Base-by-base conservation (phyloP, 2,113 vertebrate genomes). In the Rostratula benghalensis region DNA sequence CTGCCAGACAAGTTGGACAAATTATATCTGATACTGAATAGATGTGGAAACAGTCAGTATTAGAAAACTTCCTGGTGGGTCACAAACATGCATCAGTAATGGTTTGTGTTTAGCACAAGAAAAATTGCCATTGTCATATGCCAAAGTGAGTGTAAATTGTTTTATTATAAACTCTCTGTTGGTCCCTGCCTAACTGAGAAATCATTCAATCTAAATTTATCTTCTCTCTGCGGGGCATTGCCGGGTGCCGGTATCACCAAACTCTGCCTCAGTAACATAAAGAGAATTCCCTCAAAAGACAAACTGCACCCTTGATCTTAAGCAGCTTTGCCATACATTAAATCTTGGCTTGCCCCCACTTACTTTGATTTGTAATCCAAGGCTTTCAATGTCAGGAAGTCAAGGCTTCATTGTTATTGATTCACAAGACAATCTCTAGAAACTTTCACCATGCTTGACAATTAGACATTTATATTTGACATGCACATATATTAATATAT, bases 161-260 rank as follows among this genome's bases (percentile, higher is more conserved):
- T 97, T 98, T 97, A 97, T 97, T 98, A 97, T 96, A 95, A 98
- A 97, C 88, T 98, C 96, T 86, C 97, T 70, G 84, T 96, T 98
- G 93, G 95, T 96, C 89, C 57, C 97, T 95, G 80, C 97, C 97
- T 97, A 97, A 97, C 94, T 89, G 95, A 92, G 89, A 98, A 98
- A 97, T 97, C 93, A 94, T 96, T 98, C 87, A 91, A 91, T 97
- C 94, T 97, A 96, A 97, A 97, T 97, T 97, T 97, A 97, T 97
- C 85, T 96, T 90, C 84, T 94, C 79, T 93, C 97, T 97, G 82
- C 89, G 57, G 89, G 73, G 90, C 78, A 93, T 76, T 96, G 94
- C 92, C n/a, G 50, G 89, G 89, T 83, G 71, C 74, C 92, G 93
- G 85, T 85, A 94, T 84, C 57, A 67, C 93, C 90, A 97, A 79